These are phyloP conservation scores for Azemiops feae DNA, from an alignment of 2,113 vertebrate genomes.

Conservation along the genomic window DNA sequence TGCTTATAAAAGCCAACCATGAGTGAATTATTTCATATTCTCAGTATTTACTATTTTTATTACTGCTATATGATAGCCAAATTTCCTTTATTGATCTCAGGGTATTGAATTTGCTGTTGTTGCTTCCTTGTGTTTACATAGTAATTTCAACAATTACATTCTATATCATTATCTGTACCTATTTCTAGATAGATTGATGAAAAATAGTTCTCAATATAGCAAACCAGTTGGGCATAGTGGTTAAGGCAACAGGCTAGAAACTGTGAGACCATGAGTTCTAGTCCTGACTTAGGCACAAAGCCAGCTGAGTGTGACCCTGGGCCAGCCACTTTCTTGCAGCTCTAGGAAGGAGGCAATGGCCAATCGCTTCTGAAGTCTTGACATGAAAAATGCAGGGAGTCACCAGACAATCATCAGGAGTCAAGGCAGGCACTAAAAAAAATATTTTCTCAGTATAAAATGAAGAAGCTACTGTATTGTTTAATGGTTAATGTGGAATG, in stretches of 20 bases:
- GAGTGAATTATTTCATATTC: slow-evolving; percentile 47
- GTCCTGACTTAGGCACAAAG: background rate
- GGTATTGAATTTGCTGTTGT: slow-evolving; percentile 55
- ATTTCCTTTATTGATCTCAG: slow-evolving; percentile 52
- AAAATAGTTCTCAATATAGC: slow-evolving; percentile 14
- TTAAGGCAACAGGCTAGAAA: background rate
- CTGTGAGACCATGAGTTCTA: background rate
- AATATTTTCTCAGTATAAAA: background rate
- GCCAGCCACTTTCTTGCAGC: background rate
- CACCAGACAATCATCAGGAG: background rate
- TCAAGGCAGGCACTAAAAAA: background rate
- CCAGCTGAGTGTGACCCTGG: background rate
- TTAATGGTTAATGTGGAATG: slow-evolving; percentile 42
- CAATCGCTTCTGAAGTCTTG: background rate
- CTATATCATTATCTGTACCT: slow-evolving; percentile 47
- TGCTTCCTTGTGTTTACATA: slow-evolving; percentile 56
- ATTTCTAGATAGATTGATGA: slow-evolving; percentile 54
- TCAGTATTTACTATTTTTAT: slow-evolving; percentile 52
- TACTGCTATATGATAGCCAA: slow-evolving; percentile 43
- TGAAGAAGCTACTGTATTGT: slow-evolving; percentile 39
- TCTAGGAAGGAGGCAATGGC: background rate
- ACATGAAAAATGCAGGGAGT: background rate
- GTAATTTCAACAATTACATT: slow-evolving; percentile 51
- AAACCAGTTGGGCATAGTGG: background rate
- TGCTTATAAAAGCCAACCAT: slow-evolving; percentile 49